Evolutionary conservation across 2,113 vertebrate species (phyloP).

Genomic region (Pantherophis guttatus): DNA sequence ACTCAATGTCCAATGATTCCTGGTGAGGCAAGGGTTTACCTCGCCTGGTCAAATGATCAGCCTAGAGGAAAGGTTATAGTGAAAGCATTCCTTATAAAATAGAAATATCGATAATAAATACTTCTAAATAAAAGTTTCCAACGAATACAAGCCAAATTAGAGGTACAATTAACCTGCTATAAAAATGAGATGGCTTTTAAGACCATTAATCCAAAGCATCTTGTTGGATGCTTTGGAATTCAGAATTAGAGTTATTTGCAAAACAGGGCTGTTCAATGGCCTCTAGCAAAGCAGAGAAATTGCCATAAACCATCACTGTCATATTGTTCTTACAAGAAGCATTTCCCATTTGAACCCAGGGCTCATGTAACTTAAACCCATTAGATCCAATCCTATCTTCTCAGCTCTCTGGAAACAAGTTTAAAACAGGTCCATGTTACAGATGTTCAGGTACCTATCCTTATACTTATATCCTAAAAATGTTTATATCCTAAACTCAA

Average conservation of each 20-base stretch:
- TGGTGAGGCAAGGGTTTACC: conserved; percentile 81
- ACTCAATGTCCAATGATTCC: conserved; percentile 81
- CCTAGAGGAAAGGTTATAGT: conserved; percentile 66
- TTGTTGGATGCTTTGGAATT: not conserved
- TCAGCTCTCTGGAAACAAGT: not conserved
- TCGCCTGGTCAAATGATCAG: conserved; percentile 85
- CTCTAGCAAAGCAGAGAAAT: not conserved
- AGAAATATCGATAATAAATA: not conserved
- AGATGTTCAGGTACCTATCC: not conserved
- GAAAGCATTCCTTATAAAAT: not conserved
- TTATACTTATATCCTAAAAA: not conserved
- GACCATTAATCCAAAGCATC: not conserved
- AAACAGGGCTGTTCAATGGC: not conserved
- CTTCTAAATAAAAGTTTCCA: not conserved
- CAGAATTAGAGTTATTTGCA: not conserved
- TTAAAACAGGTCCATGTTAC: not conserved
- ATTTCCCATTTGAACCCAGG: not conserved
- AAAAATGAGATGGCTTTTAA: not conserved
- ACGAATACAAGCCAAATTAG: not conserved
- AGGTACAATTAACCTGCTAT: not conserved
- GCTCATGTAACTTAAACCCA: not conserved
- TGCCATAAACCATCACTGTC: not conserved
- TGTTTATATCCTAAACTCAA: not conserved
- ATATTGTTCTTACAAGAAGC: not conserved
- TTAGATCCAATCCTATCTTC: not conserved